Conservation (phyloP, 2,113 vertebrate species). For the Semicossyphus pulcher region DNA sequence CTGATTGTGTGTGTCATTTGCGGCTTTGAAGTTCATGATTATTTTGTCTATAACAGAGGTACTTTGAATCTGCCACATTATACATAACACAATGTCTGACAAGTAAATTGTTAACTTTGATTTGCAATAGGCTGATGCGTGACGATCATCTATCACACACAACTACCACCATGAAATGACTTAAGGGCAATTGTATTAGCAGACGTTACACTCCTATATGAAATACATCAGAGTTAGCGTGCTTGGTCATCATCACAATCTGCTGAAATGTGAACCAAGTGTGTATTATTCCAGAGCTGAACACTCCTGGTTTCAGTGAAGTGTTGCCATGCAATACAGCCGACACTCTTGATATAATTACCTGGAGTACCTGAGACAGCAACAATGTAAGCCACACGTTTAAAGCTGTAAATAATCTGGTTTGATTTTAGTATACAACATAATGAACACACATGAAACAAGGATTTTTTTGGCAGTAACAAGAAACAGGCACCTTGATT, state of each 20-base stretch:
- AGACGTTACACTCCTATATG: too few species aligned
- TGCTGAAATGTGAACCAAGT: neutral
- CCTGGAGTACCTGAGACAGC: constrained; percentile 7
- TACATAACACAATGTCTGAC: too few species aligned
- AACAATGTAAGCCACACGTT: constrained; percentile 13
- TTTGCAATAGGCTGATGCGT: neutral
- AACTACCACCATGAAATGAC: too few species aligned
- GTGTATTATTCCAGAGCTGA: constrained; percentile 1
- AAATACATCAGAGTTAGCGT: neutral
- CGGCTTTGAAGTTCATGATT: constrained; percentile 54
- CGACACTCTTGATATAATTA: constrained; percentile 22
- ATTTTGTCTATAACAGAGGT: constrained; percentile 51
- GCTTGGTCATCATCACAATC: neutral
- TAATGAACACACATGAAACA: constrained; percentile 27
- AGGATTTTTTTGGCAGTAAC: constrained; percentile 13
- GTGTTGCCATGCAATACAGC: constrained; percentile 3
- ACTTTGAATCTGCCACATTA: too few species aligned
- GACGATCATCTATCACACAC: too few species aligned
- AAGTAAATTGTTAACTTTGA: constrained; percentile 6
- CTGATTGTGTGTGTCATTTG: constrained; percentile 59
- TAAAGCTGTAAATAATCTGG: constrained; percentile 25
- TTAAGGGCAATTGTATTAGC: too few species aligned
- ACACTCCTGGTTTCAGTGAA: constrained; percentile 1
- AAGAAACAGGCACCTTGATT: constrained; percentile 53
- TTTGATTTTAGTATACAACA: constrained; percentile 25